Percentiles rank a stretch among this genome's conserved stretches.
These are phyloP conservation scores for Alca torda DNA, from an alignment of 2,797 vertebrate species.

Conservation along the genomic window DNA sequence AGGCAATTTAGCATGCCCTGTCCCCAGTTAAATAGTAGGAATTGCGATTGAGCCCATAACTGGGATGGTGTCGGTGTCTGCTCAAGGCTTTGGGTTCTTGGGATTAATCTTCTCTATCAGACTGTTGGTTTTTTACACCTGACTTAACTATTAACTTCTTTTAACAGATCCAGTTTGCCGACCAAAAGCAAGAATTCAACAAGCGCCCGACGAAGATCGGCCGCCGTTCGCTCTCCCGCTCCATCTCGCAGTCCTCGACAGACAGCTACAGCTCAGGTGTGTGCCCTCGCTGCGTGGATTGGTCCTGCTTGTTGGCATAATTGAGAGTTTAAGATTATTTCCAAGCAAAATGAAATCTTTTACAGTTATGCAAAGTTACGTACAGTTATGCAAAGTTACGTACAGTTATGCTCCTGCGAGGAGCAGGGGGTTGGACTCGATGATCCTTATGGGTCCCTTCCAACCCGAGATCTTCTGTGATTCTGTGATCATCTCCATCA, in stretches of 20 bases:
- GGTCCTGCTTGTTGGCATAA: rapidly evolving
- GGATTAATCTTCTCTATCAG: rapidly evolving
- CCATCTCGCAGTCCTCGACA: slow-evolving; percentile 98
- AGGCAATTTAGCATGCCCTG: rapidly evolving
- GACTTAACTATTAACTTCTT: not conserved
- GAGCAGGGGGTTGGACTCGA: not conserved
- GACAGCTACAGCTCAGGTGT: slow-evolving; percentile 99
- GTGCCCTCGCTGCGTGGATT: not conserved
- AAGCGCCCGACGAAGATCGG: slow-evolving; percentile 97
- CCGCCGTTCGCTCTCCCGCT: slow-evolving; percentile 95
- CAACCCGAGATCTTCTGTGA: not conserved
- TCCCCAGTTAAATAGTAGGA: rapidly evolving
- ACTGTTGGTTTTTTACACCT: not conserved
- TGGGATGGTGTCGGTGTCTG: rapidly evolving
- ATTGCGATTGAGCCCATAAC: rapidly evolving
- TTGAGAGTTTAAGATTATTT: not conserved
- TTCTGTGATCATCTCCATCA: not conserved
- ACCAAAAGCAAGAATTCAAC: slow-evolving; percentile 99
- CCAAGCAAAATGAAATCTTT: not conserved
- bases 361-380: no score
- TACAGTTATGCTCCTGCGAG: no score
- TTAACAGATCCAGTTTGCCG: slow-evolving; percentile 95
- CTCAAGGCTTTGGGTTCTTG: not conserved
- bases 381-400: not conserved
- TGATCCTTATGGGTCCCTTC: not conserved